phyloP scores from a whole-genome alignment of 2,888 invertebrate species.

The Acleris laterana region DNA sequence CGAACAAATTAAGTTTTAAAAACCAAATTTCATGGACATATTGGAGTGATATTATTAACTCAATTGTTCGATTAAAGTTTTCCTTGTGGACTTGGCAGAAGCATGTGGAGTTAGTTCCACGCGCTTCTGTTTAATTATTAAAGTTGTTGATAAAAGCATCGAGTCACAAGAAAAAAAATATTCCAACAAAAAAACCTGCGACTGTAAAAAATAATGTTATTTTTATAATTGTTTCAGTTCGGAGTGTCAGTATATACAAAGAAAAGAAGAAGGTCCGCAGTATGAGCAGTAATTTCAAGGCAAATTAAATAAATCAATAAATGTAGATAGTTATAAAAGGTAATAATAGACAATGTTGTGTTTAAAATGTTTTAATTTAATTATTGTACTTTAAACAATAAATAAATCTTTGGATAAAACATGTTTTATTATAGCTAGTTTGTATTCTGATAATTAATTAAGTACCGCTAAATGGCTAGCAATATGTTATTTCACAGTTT shows the following conservation, averaged over 20 bases:
- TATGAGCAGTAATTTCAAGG: slow-evolving; percentile 87
- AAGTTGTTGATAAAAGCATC: too few species aligned
- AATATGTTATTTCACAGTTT: neutral
- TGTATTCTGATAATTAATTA: slow-evolving; percentile 38
- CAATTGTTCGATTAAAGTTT: too few species aligned
- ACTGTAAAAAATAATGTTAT: neutral
- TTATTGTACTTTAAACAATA: slow-evolving; percentile 75
- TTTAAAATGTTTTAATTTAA: slow-evolving; percentile 69
- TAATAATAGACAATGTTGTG: slow-evolving; percentile 33
- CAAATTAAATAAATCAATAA: slow-evolving; percentile 42
- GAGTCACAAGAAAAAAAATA: too few species aligned
- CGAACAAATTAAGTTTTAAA: too few species aligned
- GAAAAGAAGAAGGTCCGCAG: slow-evolving; percentile 92
- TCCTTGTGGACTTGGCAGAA: too few species aligned
- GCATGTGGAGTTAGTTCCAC: too few species aligned
- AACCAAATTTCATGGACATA: too few species aligned
- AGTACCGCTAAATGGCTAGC: slow-evolving; percentile 29
- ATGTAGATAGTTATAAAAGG: slow-evolving; percentile 27
- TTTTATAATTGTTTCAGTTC: slow-evolving; percentile 83
- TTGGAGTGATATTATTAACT: too few species aligned
- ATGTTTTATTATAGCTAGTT: slow-evolving; percentile 59
- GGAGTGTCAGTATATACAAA: slow-evolving; percentile 74
- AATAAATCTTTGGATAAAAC: slow-evolving; percentile 76
- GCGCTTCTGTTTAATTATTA: too few species aligned
- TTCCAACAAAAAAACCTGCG: too few species aligned